phyloP scores from a whole-genome alignment of 2,113 vertebrate genomes.

The Pseudopipra pipra region DNA sequence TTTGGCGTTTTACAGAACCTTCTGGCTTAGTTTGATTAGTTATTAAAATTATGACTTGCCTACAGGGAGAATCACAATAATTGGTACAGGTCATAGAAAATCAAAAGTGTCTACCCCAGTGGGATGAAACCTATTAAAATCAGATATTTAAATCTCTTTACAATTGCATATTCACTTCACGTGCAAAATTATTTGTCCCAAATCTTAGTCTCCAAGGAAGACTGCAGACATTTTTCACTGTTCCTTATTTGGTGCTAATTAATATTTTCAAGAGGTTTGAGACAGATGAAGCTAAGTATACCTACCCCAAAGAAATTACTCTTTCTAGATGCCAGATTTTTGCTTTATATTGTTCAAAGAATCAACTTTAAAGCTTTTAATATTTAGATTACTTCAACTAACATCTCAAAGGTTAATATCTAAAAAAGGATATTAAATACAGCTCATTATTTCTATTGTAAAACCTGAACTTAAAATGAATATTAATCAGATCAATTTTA shows the following conservation, averaged over 20 bases:
- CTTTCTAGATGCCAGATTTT: slow-evolving; percentile 40
- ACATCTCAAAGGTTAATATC: slow-evolving; percentile 31
- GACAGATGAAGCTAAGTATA: slow-evolving; percentile 15
- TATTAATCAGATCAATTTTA: slow-evolving; percentile 24
- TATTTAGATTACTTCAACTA: slow-evolving; percentile 41
- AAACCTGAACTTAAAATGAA: not conserved
- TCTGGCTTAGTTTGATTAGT: slow-evolving; percentile 88
- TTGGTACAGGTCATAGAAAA: slow-evolving; percentile 88
- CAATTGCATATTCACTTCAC: slow-evolving; percentile 68
- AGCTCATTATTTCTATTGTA: slow-evolving; percentile 5
- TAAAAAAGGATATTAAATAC: not conserved
- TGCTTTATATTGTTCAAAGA: slow-evolving; percentile 53
- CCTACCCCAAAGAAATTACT: slow-evolving; percentile 52
- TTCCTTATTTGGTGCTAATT: slow-evolving; percentile 77
- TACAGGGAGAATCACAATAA: slow-evolving; percentile 84
- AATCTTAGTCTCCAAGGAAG: slow-evolving; percentile 70
- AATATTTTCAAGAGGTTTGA: slow-evolving; percentile 70
- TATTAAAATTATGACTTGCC: slow-evolving; percentile 84
- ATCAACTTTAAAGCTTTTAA: slow-evolving; percentile 49
- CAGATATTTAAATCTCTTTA: slow-evolving; percentile 87
- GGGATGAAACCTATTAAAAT: slow-evolving; percentile 85
- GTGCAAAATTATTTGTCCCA: slow-evolving; percentile 67
- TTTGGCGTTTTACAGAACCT: slow-evolving; percentile 75
- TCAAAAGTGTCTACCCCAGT: slow-evolving; percentile 84
- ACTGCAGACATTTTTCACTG: slow-evolving; percentile 64